Base-by-base conservation (phyloP, 2,888 invertebrate genomes). In the Flabesymbios commensalis region DNA sequence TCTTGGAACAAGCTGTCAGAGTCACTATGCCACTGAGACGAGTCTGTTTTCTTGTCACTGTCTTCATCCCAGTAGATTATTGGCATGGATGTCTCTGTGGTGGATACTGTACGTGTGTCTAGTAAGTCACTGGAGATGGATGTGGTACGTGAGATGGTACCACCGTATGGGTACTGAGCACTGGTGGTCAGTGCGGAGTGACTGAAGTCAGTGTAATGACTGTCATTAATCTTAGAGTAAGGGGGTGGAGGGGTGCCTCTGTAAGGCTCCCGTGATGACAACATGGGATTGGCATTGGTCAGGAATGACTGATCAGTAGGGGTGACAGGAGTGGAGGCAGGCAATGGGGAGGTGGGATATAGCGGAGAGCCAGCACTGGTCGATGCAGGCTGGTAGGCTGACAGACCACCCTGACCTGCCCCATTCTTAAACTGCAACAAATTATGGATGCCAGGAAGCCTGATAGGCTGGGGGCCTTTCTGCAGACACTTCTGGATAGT, bases 401-500 rank as follows among this genome's bases (percentile, higher is more conserved):
- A n/a, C n/a, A n/a, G n/a, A n/a, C n/a, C n/a, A n/a, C n/a, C n/a
- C n/a, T n/a, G n/a, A n/a, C n/a, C n/a, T n/a, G n/a, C n/a, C n/a
- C n/a, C n/a, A n/a, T n/a, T n/a, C n/a, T n/a, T n/a, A n/a, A 14
- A 24, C 43, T 55, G 41, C 42, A 55, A 55, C 28, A 55, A 43
- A 41, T 55, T 41, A n/a, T 55, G 55, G 22, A 55, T 55, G 42
- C 55, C 55, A 26, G 55, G 55, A 10, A 55, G 29, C 24, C 22
- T 55, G 43, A 31, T 10, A 17, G 55, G 41, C 24, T 26, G 55
- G 3, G 7, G 14, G 29, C 24, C 28, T 24, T 22, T 26, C 43
- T 55, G 55, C 19, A 55, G 55, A 22, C 43, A 43, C 28, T 43
- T 55, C 26, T 55, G 55, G 14, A 55, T 55, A 28, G 55, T 55